Evolutionary conservation across 2,113 vertebrate species (phyloP), one percentile per base, ranked within the genome.

Genomic region (Leptodactylus fuscus): DNA sequence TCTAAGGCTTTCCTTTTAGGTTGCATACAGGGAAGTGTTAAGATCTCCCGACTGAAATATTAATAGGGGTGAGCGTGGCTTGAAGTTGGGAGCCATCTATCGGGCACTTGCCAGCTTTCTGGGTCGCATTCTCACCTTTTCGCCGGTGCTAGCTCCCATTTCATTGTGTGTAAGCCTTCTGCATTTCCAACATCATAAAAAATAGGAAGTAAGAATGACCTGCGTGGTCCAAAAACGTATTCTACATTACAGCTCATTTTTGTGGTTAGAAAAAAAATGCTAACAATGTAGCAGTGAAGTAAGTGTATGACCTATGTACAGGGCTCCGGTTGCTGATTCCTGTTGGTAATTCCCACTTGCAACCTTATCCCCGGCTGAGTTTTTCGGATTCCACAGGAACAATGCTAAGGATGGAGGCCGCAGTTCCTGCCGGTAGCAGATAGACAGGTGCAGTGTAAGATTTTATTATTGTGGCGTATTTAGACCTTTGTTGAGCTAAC

Each of bases 271-370:
- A 51, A 20, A 29, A 12, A 75, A 36, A 77, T 55, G 46, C 6
- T 51, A 49, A 55, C 22, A 34, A 53, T 53, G 20, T 32, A 36
- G 24, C 49, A 55, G 12, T 55, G 49, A 5, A 78, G n/a, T 78
- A 36, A 67, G 29, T 36, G 60, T 65, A 32, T 34, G 32, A 18
- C 16, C 65, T 20, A 2, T 69, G 65, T 38, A 5, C 32, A 11
- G 51, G 5, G 16, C 32, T 55, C 16, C 75, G 5, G 32, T 55
- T n/a, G 49, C 29, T 78, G 27, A 38, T 53, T 53, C 27, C 18
- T 78, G 32, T 48, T 3, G 20, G 48, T 53, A 32, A 78, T 78
- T 55, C 27, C 49, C 75, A 27, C 75, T 78, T 80, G 77, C 11
- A 58, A 79, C 51, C 22, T 44, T 74, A 49, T 76, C 48, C 27